Evolutionary conservation across 2,888 invertebrate genomes (phyloP), one percentile per base, ranked within the genome.

Genomic region (Meliscaeva auricollis): DNA sequence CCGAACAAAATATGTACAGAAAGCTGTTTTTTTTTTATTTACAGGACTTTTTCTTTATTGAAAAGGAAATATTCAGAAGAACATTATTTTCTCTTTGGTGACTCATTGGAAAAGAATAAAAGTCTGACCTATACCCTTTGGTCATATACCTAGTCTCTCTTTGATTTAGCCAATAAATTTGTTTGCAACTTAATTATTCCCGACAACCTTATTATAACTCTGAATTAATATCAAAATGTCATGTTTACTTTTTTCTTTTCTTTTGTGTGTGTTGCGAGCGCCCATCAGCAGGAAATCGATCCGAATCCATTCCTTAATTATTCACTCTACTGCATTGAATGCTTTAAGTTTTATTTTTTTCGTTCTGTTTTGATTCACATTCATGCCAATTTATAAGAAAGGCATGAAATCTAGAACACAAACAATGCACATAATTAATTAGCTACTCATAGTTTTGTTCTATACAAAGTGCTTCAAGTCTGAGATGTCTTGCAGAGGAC

Each of bases 321-420:
- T 81, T 80, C 68, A 69, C 62, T 48, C 54, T 20, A 69, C 75
- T 64, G 75, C 68, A 74, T 69, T 74, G 74, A 20, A 64, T 66
- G 20, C 13, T 20, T 44, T 9, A n/a, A 20, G 0, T 41, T 41
- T 60, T 22, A 38, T 38, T 7, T 54, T 26, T 52, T 13, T 20
- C 9, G 26, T 41, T 41, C 13, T 41, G 4, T 13, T 41, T 41
- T 41, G 2, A 4, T 13, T 46, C 52, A 56, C 3, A 17, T n/a
- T 30, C 30, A 30, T 60, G 13, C 44, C 52, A 44, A 52, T 70
- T 11, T 15, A 35, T 35, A 32, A n/a, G 15, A 52, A 52, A 26
- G 13, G 15, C 48, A 64, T 38, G 32, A 41, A 60, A 44, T 62
- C 41, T 35, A 62, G 35, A 52, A 32, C 56, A 56, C 48, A 56